Conservation (phyloP, 2,888 invertebrate genomes). For the Formica aserva region DNA sequence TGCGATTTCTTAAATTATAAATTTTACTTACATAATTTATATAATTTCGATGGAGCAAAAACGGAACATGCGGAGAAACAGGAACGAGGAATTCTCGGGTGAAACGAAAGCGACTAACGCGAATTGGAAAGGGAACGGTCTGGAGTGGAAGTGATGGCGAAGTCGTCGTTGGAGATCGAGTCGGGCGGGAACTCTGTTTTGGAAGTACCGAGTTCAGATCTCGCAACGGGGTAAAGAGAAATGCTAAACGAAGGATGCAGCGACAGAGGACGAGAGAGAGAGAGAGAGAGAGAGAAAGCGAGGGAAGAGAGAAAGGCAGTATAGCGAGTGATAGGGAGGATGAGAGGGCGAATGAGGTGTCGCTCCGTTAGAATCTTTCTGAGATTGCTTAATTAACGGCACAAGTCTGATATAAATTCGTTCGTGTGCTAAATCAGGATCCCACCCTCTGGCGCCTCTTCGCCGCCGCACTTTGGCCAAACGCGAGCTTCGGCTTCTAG, state of each 20-base stretch:
- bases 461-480: conserved; percentile 40
- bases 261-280: conserved; percentile 6
- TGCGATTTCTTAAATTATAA: conserved; percentile 74
- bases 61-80: conserved; percentile 47
- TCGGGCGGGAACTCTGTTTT: conserved; percentile 64
- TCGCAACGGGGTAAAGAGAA: conserved; percentile 21
- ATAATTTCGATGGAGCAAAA: conserved; percentile 69
- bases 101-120: conserved; percentile 69
- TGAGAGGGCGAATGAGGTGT: conserved; percentile 36
- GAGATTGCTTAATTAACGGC: conserved; percentile 74
- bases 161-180: conserved; percentile 48
- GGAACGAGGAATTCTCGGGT: conserved; percentile 48
- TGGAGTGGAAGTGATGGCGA: conserved; percentile 72
- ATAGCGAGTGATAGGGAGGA: not conserved
- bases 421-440: conserved; percentile 70
- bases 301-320: not conserved
- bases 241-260: conserved; percentile 47
- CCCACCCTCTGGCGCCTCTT: conserved; percentile 30
- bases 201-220: conserved; percentile 55
- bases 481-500: conserved; percentile 61
- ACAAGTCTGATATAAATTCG: conserved; percentile 72
- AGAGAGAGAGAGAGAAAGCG: not conserved
- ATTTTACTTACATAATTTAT: conserved; percentile 71
- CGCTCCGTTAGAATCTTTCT: conserved; percentile 68
- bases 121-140: conserved; percentile 56